Conservation (phyloP, 2,113 vertebrate species). For the Proteles cristata region DNA sequence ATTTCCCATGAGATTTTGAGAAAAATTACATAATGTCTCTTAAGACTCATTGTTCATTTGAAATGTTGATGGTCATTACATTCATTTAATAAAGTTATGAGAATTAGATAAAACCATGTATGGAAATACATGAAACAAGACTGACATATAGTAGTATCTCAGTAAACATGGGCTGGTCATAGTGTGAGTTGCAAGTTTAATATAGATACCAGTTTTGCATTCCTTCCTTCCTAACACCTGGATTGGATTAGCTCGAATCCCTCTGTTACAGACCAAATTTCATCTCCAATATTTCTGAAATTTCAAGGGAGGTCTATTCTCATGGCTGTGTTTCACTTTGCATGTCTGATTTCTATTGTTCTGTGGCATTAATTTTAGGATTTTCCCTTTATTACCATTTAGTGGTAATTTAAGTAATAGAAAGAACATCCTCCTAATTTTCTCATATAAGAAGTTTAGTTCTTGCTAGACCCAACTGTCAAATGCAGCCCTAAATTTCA, state of each 20-base stretch:
- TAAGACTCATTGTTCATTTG: not conserved
- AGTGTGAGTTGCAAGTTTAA: not conserved
- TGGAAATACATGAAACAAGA: not conserved
- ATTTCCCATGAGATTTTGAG: slow-evolving; percentile 1
- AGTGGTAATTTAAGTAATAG: not conserved
- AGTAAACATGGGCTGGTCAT: not conserved
- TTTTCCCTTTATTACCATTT: not conserved
- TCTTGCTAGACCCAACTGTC: not conserved
- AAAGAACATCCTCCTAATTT: not conserved
- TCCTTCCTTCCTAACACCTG: not conserved
- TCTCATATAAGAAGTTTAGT: not conserved
- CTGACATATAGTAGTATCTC: not conserved
- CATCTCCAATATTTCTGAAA: not conserved
- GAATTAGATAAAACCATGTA: not conserved
- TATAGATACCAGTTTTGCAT: not conserved
- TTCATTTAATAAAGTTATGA: not conserved
- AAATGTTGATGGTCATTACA: not conserved
- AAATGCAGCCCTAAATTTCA: not conserved
- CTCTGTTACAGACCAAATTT: not conserved
- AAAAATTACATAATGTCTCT: not conserved
- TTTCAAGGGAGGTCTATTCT: not conserved
- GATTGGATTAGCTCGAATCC: not conserved
- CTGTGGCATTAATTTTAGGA: not conserved
- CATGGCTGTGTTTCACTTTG: not conserved
- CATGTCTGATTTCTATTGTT: not conserved